Evolutionary conservation across 37 sponge, comb jelly and placozoan species (phyloP).

Genomic region (Lycopodina hypogea): DNA sequence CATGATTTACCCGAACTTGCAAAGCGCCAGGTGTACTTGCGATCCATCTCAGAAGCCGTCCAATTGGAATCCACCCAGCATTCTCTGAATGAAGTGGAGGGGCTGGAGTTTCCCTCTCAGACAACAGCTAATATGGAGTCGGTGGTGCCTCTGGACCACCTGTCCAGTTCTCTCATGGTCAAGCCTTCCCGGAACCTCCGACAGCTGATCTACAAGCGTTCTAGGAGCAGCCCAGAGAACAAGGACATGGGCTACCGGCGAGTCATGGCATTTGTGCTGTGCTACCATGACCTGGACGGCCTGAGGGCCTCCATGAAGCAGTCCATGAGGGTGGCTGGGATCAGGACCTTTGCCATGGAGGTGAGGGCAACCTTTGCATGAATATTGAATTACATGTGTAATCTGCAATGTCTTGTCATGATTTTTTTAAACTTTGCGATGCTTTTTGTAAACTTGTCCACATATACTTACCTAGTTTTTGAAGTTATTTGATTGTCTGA

Average conservation of each 20-base stretch:
- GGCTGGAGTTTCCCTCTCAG: not conserved
- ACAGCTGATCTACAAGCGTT: slow-evolving; percentile 70
- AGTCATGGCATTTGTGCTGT: slow-evolving; percentile 57
- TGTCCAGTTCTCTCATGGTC: not conserved
- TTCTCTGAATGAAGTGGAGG: slow-evolving; percentile 14
- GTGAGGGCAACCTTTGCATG: slow-evolving; percentile 6
- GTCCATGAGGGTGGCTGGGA: slow-evolving; percentile 60
- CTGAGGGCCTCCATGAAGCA: slow-evolving; percentile 78
- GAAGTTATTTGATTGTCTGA: too few species aligned
- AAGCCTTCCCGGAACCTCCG: slow-evolving; percentile 65
- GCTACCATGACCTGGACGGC: slow-evolving; percentile 77
- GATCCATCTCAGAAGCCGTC: slow-evolving; percentile 9
- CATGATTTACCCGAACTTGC: not conserved
- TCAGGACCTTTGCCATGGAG: slow-evolving; percentile 70
- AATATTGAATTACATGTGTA: too few species aligned
- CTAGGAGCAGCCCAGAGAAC: slow-evolving; percentile 37
- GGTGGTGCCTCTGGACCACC: not conserved
- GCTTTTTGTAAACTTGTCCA: too few species aligned
- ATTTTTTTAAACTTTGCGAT: too few species aligned
- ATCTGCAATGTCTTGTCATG: too few species aligned
- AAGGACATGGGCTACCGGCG: slow-evolving; percentile 53
- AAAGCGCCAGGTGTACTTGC: not conserved
- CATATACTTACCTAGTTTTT: too few species aligned
- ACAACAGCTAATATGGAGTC: not conserved
- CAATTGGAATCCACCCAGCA: not conserved